Evolutionary conservation across 2,797 vertebrate genomes (phyloP), one percentile per base, ranked within the genome.

Genomic region (Dendrocincla fuliginosa): DNA sequence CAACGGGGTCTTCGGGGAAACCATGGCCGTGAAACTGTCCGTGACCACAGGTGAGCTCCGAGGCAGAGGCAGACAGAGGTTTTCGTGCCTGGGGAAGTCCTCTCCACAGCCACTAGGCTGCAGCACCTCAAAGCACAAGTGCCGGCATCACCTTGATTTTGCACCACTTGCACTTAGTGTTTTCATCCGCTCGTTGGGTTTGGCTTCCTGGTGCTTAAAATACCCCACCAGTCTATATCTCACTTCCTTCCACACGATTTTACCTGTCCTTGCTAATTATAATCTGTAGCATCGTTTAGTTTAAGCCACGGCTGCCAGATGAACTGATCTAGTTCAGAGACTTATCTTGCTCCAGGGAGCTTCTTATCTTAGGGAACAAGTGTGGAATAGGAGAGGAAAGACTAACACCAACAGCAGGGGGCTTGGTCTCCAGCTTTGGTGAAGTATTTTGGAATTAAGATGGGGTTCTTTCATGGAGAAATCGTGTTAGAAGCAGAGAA

Each of bases 31-130:
- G 50, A 6, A 88, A 0, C 84, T 98, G 76, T 3, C 1, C 8
- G 96, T 98, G 20, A 44, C 67, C 2, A 10, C 16, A 57, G 88
- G 98, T 98, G 84, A 98, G 97, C 70, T 25, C 71, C n/a, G 6
- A 8, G 82, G n/a, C 24, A 10, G 28, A 33, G 59, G 42, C n/a
- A 10, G 81, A 9, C 28, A 11, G 16, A 14, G 25, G 30, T 9
- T 35, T 9, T 33, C 18, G 30, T 41, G 41, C 37, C 24, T 7
- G 4, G 4, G 42, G 22, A 18, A 14, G n/a, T 24, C 22, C 47
- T 13, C 33, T 32, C 63, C 57, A 2, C 4, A 56, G 4, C 69
- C 70, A 68, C 92, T 69, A 93, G 95, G 90, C 9, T 86, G 88
- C 93, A 96, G 89, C 94, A 94, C 57, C 77, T 55, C 42, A 3